Base-by-base conservation (phyloP, 2,113 vertebrate genomes). In the Callipepla squamata region DNA sequence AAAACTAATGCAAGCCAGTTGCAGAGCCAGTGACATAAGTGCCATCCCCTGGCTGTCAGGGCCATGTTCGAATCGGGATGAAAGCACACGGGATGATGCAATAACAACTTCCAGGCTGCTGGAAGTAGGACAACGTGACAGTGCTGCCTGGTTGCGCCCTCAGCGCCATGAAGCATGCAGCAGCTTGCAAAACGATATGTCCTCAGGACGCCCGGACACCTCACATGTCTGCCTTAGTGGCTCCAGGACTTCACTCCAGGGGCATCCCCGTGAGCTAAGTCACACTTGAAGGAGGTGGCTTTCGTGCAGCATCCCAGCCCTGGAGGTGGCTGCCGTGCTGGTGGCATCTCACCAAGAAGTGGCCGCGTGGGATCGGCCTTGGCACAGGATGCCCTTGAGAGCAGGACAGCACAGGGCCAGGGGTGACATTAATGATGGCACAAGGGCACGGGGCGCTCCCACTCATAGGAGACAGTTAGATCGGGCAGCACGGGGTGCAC, bases 21-120 rank as follows among this genome's bases (percentile, higher is more conserved):
- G 80, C 47, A 83, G 95, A 90, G 94, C 84, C 74, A 86, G 90
- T 51, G 12, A 38, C 44, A 63, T 69, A 74, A 93, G 92, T 88
- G 85, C 67, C 93, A 85, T 85, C 78, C 76, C 51, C 67, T 72
- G 45, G 57, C 80, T 86, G 88, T 84, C 76, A 85, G 73, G 76
- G 70, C 42, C 51, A 42, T 50, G 85, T 73, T 53, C 70, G 92
- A 94, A 93, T 38, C 0, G 3, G 80, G 95, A 94, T 90, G 85
- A 74, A 92, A 86, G 95, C 90, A 50, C 34, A 26, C 26, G 18
- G 48, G 48, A 50, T 96, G 96, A 96, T 92, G 95, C 88, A 96
- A 93, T 86, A 95, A 92, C 92, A 90, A 96, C 96, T 96, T 96
- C 88, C 93, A 96, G 96, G 95, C 85, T 2, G 6, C 95, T 93